These are phyloP conservation scores for Camarhynchus parvulus DNA, from an alignment of 2,113 vertebrate genomes.

Conservation along the genomic window DNA sequence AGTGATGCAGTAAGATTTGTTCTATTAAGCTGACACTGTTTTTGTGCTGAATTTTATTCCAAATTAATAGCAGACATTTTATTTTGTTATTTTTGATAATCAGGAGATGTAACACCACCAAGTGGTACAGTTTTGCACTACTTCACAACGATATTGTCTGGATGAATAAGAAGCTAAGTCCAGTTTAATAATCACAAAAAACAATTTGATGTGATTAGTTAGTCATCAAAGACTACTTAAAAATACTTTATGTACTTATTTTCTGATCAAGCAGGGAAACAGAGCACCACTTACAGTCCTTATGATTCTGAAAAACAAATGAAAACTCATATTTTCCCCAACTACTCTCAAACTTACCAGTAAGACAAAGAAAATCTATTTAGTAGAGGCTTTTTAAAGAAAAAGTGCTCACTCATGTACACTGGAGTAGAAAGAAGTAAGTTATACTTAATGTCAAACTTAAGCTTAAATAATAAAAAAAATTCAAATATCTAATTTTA, in stretches of 20 bases:
- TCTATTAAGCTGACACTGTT: neutral
- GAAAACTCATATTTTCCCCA: neutral
- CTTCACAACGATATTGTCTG: neutral
- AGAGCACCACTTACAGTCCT: neutral
- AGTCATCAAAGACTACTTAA: neutral
- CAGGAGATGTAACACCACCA: slow-evolving; percentile 28
- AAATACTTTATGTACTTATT: neutral
- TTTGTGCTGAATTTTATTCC: neutral
- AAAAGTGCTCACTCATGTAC: neutral
- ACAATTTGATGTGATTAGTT: neutral
- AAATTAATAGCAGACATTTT: neutral
- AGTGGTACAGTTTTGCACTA: slow-evolving; percentile 35
- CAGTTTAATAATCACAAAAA: neutral
- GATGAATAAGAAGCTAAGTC: neutral
- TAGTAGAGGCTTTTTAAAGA: neutral
- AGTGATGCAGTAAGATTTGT: neutral
- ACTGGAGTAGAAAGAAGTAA: neutral
- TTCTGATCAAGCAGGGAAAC: neutral
- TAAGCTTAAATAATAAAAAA: neutral
- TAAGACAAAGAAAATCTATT: neutral
- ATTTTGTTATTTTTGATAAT: neutral
- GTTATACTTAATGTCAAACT: neutral
- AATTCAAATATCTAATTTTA: neutral
- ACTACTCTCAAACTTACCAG: neutral
- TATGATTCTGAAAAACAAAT: neutral